Evolutionary conservation across 23 tunicate genomes (phyloP).

Genomic region (Botrylloides violaceus): DNA sequence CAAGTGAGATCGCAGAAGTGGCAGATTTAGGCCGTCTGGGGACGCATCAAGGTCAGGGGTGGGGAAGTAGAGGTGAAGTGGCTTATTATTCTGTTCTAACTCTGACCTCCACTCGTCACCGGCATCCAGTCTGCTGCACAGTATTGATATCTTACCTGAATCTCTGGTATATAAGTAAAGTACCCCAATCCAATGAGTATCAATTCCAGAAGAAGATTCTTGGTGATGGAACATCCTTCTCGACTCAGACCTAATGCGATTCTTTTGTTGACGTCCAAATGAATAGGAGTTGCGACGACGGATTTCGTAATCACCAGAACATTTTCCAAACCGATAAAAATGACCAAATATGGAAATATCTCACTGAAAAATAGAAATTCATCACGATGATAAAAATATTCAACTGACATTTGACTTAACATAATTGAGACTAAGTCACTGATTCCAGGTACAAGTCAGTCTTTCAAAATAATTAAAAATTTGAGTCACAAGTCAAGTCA

Average conservation of each 20-base stretch:
- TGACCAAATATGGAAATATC: conserved; percentile 78
- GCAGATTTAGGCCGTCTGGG: too few species aligned
- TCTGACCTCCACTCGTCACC: too few species aligned
- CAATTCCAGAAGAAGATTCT: conserved; percentile 57
- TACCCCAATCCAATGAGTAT: conserved; percentile 55
- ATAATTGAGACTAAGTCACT: too few species aligned
- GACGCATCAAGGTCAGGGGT: too few species aligned
- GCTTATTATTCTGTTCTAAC: too few species aligned
- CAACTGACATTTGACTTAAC: too few species aligned
- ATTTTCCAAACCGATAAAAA: conserved; percentile 73
- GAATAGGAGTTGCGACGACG: conserved; percentile 75
- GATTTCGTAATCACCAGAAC: conserved; percentile 85
- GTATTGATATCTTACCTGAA: conserved; percentile 61
- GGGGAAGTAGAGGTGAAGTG: too few species aligned
- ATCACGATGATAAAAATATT: too few species aligned
- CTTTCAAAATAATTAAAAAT: not conserved
- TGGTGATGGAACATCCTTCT: conserved; percentile 77
- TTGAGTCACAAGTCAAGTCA: not conserved
- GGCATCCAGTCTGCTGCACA: too few species aligned
- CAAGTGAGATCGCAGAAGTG: too few species aligned
- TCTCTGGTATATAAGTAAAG: conserved; percentile 53
- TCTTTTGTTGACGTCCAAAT: conserved; percentile 61
- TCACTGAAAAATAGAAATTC: conserved; percentile 15
- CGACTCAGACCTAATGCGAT: conserved; percentile 68
- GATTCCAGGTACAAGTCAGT: too few species aligned